Percentiles rank a stretch among this genome's conserved stretches.
phyloP scores from a whole-genome alignment of 2,888 invertebrate species.

The Drosophila rellima region DNA sequence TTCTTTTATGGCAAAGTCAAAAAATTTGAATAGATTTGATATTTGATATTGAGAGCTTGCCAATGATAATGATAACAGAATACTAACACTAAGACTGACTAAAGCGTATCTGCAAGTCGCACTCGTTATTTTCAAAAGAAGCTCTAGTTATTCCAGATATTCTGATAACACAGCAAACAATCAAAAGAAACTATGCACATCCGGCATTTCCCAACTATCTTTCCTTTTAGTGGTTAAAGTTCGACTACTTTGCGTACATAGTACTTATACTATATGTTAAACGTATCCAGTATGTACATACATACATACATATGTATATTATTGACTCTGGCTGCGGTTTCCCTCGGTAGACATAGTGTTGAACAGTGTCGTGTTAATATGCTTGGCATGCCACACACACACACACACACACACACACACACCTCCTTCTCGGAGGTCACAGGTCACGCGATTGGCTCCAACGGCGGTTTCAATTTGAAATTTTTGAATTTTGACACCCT shows the following conservation, averaged over 20 bases:
- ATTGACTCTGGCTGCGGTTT: constrained; percentile 39
- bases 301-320: constrained; percentile 20
- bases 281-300: not conserved
- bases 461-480: constrained; percentile 7
- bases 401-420: too few species aligned
- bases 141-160: constrained; percentile 13
- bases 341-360: constrained; percentile 19
- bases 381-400: constrained; percentile 26
- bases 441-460: constrained; percentile 35
- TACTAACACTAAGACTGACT: too few species aligned
- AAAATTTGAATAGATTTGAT: not conserved
- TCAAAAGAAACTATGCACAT: constrained; percentile 22
- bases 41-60: not conserved
- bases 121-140: not conserved
- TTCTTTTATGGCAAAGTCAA: constrained; percentile 17
- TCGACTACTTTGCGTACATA: constrained; percentile 1
- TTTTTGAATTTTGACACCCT: constrained; percentile 37
- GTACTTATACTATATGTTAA: not conserved
- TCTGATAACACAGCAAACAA: constrained; percentile 23
- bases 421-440: not conserved
- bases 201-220: constrained; percentile 18
- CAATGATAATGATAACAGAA: not conserved
- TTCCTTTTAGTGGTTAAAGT: constrained; percentile 25
- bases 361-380: constrained; percentile 33
- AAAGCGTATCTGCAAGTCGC: constrained; percentile 3